Evolutionary conservation across 1,140 invertebrate genomes (phyloP).

Genomic region (Ericerus pela): DNA sequence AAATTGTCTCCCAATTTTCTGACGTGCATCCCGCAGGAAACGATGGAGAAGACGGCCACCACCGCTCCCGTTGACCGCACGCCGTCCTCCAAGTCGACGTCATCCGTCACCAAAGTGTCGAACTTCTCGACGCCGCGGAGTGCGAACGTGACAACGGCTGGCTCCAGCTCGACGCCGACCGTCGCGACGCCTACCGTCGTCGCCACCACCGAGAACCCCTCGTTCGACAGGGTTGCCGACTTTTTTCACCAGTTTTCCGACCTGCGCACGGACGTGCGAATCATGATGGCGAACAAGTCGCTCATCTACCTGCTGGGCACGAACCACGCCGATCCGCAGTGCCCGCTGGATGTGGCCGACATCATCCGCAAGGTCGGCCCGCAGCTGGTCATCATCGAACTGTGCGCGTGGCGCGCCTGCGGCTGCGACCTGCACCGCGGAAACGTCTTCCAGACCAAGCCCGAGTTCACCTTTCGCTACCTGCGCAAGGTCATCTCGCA

Average conservation of each 20-base stretch:
- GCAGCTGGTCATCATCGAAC: not conserved
- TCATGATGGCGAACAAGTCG: not conserved
- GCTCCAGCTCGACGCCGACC: no score
- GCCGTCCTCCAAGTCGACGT: no score
- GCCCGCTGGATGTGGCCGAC: not conserved
- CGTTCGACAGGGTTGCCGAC: no score
- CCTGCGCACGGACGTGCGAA: not conserved
- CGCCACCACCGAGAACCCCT: no score
- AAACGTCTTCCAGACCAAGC: not conserved
- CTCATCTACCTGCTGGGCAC: not conserved
- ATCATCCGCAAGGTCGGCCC: not conserved
- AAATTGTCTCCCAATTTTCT: no score
- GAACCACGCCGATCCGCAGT: slow-evolving; percentile 4
- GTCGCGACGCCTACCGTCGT: no score
- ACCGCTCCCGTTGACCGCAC: no score
- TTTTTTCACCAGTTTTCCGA: not conserved
- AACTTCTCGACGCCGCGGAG: no score
- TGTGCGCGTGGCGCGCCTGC: slow-evolving; percentile 2
- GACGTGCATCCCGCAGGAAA: no score
- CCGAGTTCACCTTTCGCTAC: slow-evolving; percentile 2
- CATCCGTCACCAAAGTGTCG: no score
- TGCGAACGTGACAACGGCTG: no score
- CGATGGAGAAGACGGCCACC: no score
- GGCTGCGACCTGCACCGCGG: not conserved
- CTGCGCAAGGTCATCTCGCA: not conserved